A percentile compares a stretch with the other conserved stretches of the same genome.
phyloP scores from a whole-genome alignment of 2,888 invertebrate species.

The Volucella zonaria region DNA sequence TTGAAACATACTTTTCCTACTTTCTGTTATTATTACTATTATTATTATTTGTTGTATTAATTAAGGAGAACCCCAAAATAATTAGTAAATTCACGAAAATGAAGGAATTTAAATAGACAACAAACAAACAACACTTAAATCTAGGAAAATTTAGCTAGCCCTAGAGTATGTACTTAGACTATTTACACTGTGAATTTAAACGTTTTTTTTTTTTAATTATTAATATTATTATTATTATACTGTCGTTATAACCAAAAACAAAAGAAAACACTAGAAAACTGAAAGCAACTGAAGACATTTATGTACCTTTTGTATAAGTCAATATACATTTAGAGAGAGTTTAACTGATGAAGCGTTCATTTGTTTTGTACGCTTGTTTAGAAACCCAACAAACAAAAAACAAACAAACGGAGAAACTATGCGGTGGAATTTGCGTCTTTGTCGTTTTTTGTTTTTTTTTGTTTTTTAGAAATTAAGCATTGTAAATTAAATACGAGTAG shows the following conservation, averaged over 20 bases:
- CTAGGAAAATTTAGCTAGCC: constrained; percentile 36
- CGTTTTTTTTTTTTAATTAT: constrained; percentile 10
- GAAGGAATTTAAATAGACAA: constrained; percentile 29
- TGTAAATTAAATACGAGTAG: constrained; percentile 11
- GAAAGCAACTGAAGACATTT: constrained; percentile 51
- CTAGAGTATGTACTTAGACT: constrained; percentile 69
- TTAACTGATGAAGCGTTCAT: neutral
- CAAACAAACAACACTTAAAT: constrained; percentile 33
- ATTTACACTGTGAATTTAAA: constrained; percentile 60
- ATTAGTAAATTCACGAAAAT: constrained; percentile 44
- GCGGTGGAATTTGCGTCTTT: constrained; percentile 18
- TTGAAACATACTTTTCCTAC: constrained; percentile 48
- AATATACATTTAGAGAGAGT: constrained; percentile 9
- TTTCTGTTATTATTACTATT: constrained; percentile 44
- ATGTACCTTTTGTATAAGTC: constrained; percentile 55
- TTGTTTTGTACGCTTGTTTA: neutral
- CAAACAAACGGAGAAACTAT: neutral
- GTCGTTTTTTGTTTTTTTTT: constrained; percentile 39
- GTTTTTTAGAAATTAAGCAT: constrained; percentile 49
- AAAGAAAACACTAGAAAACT: constrained; percentile 2
- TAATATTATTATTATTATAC: neutral
- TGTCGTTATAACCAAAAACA: constrained; percentile 41
- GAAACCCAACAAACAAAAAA: neutral
- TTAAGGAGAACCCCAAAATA: constrained; percentile 38
- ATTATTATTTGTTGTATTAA: constrained; percentile 50